phyloP scores from a whole-genome alignment of 2,113 vertebrate genomes.

The Dunckerocampus dactyliophorus region DNA sequence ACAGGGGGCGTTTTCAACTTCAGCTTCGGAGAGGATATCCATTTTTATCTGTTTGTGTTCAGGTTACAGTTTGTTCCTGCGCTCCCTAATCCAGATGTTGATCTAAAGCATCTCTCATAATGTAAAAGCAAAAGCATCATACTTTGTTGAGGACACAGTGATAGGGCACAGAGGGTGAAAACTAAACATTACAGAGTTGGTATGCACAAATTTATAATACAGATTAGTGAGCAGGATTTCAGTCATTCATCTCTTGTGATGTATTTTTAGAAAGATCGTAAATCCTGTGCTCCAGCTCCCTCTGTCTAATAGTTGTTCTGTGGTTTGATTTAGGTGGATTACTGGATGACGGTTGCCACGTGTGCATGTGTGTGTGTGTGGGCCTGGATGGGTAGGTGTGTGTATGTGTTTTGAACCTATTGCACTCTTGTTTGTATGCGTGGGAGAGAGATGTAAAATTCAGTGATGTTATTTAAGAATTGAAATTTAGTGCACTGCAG shows the following conservation, averaged over 20 bases:
- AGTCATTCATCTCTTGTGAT: constrained; percentile 27
- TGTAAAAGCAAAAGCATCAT: constrained; percentile 43
- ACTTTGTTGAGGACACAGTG: constrained; percentile 27
- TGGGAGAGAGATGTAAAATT: constrained; percentile 17
- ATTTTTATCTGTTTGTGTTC: constrained; percentile 38
- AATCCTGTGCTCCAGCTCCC: constrained; percentile 43
- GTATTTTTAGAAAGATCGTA: constrained; percentile 44
- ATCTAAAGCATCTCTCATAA: constrained; percentile 55
- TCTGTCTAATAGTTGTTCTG: constrained; percentile 43
- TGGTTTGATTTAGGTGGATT: constrained; percentile 56
- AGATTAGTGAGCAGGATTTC: constrained; percentile 42
- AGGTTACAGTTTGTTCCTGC: constrained; percentile 45
- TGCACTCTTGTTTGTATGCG: constrained; percentile 22
- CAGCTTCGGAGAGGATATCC: constrained; percentile 28
- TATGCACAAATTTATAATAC: constrained; percentile 30
- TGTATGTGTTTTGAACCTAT: constrained; percentile 3
- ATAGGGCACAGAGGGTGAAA: constrained; percentile 13
- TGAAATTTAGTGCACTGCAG: constrained; percentile 36
- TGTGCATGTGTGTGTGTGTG: neutral
- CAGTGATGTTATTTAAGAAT: constrained; percentile 32
- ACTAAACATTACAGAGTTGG: constrained; percentile 15
- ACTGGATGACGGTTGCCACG: constrained; percentile 24
- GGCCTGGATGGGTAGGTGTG: constrained; percentile 21
- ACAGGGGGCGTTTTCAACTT: constrained; percentile 31
- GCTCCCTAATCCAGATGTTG: constrained; percentile 56